Percentiles rank a stretch among this genome's conserved stretches.
Conservation (phyloP, 2,113 vertebrate species). For the Bubo blakistoni region DNA sequence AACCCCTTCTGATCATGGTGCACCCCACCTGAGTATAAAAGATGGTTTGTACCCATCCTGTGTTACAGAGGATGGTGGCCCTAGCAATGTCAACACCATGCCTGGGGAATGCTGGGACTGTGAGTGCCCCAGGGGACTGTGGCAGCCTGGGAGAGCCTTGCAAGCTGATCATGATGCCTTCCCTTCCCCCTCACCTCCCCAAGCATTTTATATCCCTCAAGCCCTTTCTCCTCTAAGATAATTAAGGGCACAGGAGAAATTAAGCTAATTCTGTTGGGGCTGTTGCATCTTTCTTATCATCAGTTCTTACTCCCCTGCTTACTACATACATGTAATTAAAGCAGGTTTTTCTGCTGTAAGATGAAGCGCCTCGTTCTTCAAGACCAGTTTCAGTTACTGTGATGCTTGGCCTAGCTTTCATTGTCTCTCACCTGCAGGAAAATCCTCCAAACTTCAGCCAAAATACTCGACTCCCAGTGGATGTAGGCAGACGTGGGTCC, state of each 20-base stretch:
- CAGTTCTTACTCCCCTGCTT: neutral
- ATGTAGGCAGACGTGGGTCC: neutral
- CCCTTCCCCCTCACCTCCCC: neutral
- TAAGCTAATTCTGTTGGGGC: slow-evolving; percentile 5
- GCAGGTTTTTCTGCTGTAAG: neutral
- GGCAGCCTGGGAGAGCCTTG: neutral
- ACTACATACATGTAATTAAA: neutral
- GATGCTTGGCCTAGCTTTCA: neutral
- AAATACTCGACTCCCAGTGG: accelerated
- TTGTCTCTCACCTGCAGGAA: neutral
- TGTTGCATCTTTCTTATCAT: neutral
- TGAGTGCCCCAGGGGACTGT: neutral
- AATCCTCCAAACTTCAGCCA: neutral
- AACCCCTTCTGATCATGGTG: neutral
- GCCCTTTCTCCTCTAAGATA: neutral
- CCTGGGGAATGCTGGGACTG: neutral
- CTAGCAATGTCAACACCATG: neutral
- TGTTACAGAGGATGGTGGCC: neutral
- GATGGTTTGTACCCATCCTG: neutral
- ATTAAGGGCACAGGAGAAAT: slow-evolving; percentile 40
- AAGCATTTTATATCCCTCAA: neutral
- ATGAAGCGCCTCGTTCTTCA: neutral
- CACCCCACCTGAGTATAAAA: neutral
- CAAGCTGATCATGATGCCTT: neutral
- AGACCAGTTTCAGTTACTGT: neutral